Conservation (phyloP, 1,140 invertebrate genomes). For the Glossosoma conforme region DNA sequence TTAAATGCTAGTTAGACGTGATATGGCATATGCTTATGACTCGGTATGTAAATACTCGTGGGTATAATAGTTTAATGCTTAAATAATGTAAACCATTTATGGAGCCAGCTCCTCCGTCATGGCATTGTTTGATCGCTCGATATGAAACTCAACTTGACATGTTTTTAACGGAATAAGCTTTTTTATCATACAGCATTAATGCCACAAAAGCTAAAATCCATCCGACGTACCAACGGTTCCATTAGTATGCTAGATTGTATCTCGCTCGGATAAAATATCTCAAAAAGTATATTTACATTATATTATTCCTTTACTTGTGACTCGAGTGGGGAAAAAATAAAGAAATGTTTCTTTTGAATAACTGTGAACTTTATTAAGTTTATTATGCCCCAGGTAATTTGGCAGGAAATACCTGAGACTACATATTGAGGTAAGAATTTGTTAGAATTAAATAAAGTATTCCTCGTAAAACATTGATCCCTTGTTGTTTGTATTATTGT, state of each 20-base stretch:
- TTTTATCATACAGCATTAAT: background rate
- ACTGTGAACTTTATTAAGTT: constrained; percentile 3
- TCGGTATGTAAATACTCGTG: too few species aligned
- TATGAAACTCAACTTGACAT: background rate
- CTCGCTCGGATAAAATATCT: constrained; percentile 1
- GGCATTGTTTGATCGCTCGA: background rate
- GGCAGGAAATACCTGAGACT: constrained; percentile 2
- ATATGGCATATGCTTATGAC: too few species aligned
- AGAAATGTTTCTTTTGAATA: constrained; percentile 1
- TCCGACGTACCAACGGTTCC: constrained; percentile 2
- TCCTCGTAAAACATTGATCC: too few species aligned
- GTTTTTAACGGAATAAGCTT: background rate
- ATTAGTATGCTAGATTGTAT: constrained; percentile 3
- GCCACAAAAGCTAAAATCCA: background rate
- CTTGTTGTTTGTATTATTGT: too few species aligned
- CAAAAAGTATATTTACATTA: background rate
- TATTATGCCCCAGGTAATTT: constrained; percentile 2
- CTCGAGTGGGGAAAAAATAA: background rate
- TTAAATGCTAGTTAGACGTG: too few species aligned
- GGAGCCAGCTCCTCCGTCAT: background rate
- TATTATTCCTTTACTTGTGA: background rate
- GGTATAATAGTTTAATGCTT: too few species aligned
- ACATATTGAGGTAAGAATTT: too few species aligned
- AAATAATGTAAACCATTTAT: background rate
- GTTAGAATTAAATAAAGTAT: too few species aligned